Evolutionary conservation across 2,113 vertebrate genomes (phyloP), one percentile per base, ranked within the genome.

Genomic region (Dolichallabes microphthalmus): DNA sequence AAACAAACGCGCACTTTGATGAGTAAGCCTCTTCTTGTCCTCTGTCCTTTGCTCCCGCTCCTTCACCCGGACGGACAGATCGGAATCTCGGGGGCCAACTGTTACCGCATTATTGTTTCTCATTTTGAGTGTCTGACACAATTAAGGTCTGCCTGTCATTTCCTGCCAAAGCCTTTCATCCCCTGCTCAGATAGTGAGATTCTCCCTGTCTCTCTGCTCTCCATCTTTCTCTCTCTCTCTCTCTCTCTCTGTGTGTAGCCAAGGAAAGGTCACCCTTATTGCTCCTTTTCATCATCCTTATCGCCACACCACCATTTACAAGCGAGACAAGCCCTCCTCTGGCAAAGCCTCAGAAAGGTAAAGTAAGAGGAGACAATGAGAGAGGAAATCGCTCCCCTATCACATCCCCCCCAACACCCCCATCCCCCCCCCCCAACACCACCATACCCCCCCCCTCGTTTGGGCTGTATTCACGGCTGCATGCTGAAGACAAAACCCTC

Each of bases 31-130:
- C 57, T 71, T 71, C 73, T n/a, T n/a, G 69, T 45, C 45, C 22
- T 52, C 71, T 19, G 35, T 82, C 83, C 69, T 88, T 82, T 69
- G 57, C 76, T 79, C 88, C 90, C 89, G 80, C 87, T 90, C 88
- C 89, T 91, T 89, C 35, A 91, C 90, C 93, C 92, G 87, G 91
- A 88, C 89, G 86, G 90, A 86, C 88, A 87, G 90, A 92, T 87
- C 89, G 91, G 86, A 85, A 91, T 93, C 94, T 92, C 89, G 84
- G 35, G 88, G 91, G 92, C 90, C 93, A 94, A 89, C 93, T 92
- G 91, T 93, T 94, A 94, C 90, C 91, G 92, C 88, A 92, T 93
- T 93, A 94, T 91, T 91, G 91, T 91, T 93, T 88, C 78, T 83
- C 91, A 92, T 92, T 93, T 93, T 92, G 86, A 81, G 32, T 89